These are phyloP conservation scores for Palythoa heliodiscus DNA, from an alignment of 92 coral and sea anemone genomes.

Conservation along the genomic window DNA sequence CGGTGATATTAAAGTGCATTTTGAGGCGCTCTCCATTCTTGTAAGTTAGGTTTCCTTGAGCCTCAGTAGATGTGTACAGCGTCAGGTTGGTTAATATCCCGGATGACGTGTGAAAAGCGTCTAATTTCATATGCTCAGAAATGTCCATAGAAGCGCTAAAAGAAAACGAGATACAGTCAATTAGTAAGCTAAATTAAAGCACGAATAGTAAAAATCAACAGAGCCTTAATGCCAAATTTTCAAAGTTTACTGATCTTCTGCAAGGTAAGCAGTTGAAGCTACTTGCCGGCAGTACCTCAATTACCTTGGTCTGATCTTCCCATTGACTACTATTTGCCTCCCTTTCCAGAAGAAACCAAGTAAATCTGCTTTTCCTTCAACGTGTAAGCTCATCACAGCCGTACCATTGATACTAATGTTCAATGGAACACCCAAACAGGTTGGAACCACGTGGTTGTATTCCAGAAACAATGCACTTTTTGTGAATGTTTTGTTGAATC, in stretches of 20 bases:
- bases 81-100: constrained; percentile 60
- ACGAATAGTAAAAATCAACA: neutral
- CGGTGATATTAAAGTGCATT: constrained; percentile 56
- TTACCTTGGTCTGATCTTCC: constrained; percentile 66
- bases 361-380: constrained; percentile 66
- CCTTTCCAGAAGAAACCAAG: constrained; percentile 55
- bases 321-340: constrained; percentile 47
- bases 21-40: constrained; percentile 47
- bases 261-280: too few relatives aligned
- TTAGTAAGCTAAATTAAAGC: neutral
- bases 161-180: neutral
- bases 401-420: constrained; percentile 66
- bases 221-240: neutral
- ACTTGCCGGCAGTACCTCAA: too few relatives aligned
- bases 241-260: too few relatives aligned
- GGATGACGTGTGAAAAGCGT: constrained; percentile 62
- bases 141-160: constrained; percentile 55
- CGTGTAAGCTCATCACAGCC: constrained; percentile 54
- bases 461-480: constrained; percentile 64
- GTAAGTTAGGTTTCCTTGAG: constrained; percentile 69
- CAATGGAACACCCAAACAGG: constrained; percentile 72
- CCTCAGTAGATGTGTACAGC: constrained; percentile 64
- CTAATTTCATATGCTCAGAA: constrained; percentile 57
- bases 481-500: constrained; percentile 62
- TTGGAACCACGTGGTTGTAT: constrained; percentile 57